Base-by-base conservation (phyloP, 37 sponge, comb jelly and placozoan species). In the Beroe ovata region DNA sequence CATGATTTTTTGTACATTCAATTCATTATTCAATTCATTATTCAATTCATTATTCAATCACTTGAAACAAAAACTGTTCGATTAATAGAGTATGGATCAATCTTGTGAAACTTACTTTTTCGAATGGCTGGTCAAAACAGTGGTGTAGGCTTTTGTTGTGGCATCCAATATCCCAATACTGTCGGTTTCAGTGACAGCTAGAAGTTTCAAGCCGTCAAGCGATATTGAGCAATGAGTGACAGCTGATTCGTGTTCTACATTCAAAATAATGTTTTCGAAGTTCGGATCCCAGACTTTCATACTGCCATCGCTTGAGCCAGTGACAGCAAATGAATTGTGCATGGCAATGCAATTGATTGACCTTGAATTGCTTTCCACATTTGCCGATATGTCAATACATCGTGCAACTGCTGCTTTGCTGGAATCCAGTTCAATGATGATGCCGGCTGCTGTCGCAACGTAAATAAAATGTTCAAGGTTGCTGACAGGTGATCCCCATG, bases 131-230 rank as follows among this genome's bases (percentile, higher is more conserved):
- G 94, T 64, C 59, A 94, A 42, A 20, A 95, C 63, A 60, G 94
- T 95, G 38, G 92, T 60, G 38, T 95, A 95, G 29, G 60, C 64
- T 47, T 91, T 64, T 35, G 88, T 92, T 6, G 71, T 59, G 64
- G 95, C 94, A 91, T 96, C 96, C 60, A 96, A 81, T 35, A 95
- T 34, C 21, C 97, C 97, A 39, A 96, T 64, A 59, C 92, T 92
- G 59, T 94, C 96, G 33, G 92, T 64, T 58, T 39, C 89, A 21
- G 96, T 95, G 23, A 88, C 94, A 64, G 90, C 92, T 39, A 96
- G 33, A 16, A 97, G 41, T 33, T 64, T 91, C 64, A 95, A 60
- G 0, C 97, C 97, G 91, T 94, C 93, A 19, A 64, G 36, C 60
- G 94, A 89, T 14, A 95, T 64, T 21, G 35, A 88, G 8, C 94